phyloP scores from a whole-genome alignment of 2,797 vertebrate species.

The Otolemur crassicaudatus region DNA sequence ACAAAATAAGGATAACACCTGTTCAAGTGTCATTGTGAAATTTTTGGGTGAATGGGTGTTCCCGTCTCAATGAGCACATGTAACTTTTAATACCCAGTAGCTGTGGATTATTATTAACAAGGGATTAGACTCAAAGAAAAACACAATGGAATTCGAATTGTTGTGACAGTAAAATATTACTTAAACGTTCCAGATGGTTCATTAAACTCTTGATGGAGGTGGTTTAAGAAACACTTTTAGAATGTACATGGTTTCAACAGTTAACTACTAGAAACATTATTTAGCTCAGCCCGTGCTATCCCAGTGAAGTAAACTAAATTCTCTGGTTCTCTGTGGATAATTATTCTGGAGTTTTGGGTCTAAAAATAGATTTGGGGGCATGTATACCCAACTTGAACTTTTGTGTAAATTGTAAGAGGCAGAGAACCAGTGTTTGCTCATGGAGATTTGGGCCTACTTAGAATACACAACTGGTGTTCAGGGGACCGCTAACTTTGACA shows the following conservation, averaged over 20 bases:
- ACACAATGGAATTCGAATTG: background rate
- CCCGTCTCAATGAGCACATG: background rate
- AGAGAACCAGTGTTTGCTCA: background rate
- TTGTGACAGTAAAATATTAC: constrained; percentile 50
- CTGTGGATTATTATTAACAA: constrained; percentile 17
- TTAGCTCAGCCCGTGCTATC: background rate
- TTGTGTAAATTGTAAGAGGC: background rate
- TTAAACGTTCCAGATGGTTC: constrained; percentile 44
- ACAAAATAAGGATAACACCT: constrained; percentile 8
- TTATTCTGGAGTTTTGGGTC: constrained; percentile 46
- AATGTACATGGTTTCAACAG: constrained; percentile 9
- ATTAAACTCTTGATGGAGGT: constrained; percentile 56
- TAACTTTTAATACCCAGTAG: background rate
- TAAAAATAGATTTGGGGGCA: constrained; percentile 62
- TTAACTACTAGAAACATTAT: constrained; percentile 28
- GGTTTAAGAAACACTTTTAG: constrained; percentile 23
- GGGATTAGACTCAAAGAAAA: constrained; percentile 31
- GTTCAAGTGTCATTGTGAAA: background rate
- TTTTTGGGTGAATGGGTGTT: background rate
- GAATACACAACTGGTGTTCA: background rate
- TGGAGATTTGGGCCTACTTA: background rate
- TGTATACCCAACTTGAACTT: constrained; percentile 60
- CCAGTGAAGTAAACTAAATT: constrained; percentile 42
- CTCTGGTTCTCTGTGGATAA: constrained; percentile 36
- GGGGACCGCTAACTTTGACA: background rate